A percentile compares a stretch with the other conserved stretches of the same genome.
Conservation (phyloP, 2,888 invertebrate genomes). For the Congeria kusceri region DNA sequence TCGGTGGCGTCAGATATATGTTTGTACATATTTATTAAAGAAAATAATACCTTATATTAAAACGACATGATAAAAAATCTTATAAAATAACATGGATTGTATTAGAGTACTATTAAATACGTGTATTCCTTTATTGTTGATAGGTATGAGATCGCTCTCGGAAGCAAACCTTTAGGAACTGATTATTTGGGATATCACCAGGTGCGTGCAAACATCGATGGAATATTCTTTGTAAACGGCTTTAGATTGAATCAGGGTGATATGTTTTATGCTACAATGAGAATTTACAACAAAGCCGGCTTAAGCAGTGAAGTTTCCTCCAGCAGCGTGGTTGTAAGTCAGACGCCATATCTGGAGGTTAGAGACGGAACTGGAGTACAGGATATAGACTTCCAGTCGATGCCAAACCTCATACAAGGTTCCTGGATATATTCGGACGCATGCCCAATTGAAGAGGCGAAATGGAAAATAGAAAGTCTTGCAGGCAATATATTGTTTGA, state of each 20-base stretch:
- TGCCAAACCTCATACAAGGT: conserved; percentile 65
- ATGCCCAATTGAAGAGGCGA: conserved; percentile 65
- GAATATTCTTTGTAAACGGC: conserved; percentile 18
- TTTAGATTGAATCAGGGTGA: conserved; percentile 14
- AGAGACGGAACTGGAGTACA: conserved; percentile 54
- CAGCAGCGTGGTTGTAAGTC: conserved; percentile 68
- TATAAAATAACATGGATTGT: no score
- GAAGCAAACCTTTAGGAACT: conserved; percentile 30
- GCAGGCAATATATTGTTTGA: conserved; percentile 61
- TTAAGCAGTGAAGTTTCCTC: conserved; percentile 56
- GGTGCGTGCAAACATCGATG: conserved; percentile 1
- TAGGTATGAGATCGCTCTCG: conserved; percentile 40
- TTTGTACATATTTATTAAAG: no score
- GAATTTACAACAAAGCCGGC: conserved; percentile 71
- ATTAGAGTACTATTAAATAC: background rate
- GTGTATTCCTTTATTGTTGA: conserved; percentile 3
- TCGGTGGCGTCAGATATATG: no score
- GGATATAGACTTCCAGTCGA: conserved; percentile 67
- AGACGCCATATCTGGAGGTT: conserved; percentile 52
- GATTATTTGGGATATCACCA: conserved; percentile 28
- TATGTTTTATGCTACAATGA: conserved; percentile 30
- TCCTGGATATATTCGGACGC: conserved; percentile 70
- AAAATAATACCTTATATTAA: no score
- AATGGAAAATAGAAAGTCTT: conserved; percentile 67
- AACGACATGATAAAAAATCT: no score